Evolutionary conservation across 1,140 invertebrate genomes (phyloP).

Genomic region (Palaemon carinicauda): DNA sequence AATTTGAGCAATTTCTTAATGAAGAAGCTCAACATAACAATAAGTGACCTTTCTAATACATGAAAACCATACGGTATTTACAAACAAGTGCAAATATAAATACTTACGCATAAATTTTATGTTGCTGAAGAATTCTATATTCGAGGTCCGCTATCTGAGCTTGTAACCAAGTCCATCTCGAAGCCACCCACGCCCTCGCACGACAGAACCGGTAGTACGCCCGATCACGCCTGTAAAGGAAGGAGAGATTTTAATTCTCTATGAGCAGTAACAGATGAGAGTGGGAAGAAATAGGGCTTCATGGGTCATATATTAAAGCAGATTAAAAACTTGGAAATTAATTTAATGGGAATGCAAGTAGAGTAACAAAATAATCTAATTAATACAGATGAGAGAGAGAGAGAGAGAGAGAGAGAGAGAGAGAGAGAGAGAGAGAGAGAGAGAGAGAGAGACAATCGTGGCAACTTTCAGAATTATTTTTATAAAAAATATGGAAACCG

Average conservation of each 20-base stretch:
- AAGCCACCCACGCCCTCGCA: conserved; percentile 81
- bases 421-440: not conserved
- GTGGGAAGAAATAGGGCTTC: too few relatives aligned
- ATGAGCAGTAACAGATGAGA: not conserved
- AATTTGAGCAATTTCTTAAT: too few relatives aligned
- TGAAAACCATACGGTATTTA: too few relatives aligned
- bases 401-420: not conserved
- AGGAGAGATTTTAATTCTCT: not conserved
- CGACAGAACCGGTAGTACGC: conserved; percentile 85
- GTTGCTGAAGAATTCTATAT: conserved; percentile 88
- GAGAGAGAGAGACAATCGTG: not conserved
- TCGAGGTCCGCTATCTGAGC: conserved; percentile 91
- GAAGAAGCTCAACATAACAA: too few relatives aligned
- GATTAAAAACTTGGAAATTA: too few relatives aligned
- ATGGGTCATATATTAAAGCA: too few relatives aligned
- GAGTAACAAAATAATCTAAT: too few relatives aligned
- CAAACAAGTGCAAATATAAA: conserved; percentile 62
- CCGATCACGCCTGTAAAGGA: conserved; percentile 77
- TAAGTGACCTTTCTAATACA: too few relatives aligned
- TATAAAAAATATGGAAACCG: too few relatives aligned
- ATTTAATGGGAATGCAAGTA: too few relatives aligned
- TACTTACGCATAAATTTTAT: conserved; percentile 75
- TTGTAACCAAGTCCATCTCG: conserved; percentile 90
- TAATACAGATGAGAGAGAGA: too few relatives aligned
- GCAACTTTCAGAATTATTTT: too few relatives aligned